Evolutionary conservation across 2,888 invertebrate genomes (phyloP).

Genomic region (Zootermopsis nevadensis): DNA sequence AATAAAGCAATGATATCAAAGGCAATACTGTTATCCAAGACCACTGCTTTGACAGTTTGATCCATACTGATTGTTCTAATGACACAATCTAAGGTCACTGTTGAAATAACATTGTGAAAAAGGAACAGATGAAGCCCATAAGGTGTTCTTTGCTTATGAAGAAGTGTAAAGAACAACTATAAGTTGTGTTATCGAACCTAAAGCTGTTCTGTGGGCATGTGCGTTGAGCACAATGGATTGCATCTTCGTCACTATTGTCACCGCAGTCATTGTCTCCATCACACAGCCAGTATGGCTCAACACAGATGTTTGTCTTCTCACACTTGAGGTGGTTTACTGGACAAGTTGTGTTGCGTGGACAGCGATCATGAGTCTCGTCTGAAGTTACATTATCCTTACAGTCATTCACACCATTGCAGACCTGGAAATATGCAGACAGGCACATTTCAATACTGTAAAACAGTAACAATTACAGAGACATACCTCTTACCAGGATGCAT

Average conservation of each 20-base stretch:
- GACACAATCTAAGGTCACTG: no score
- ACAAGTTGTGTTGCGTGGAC: constrained; percentile 89
- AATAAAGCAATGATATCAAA: no score
- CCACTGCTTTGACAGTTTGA: no score
- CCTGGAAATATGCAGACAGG: constrained; percentile 59
- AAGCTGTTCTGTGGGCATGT: constrained; percentile 93
- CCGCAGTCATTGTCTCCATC: constrained; percentile 98
- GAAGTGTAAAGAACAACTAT: no score
- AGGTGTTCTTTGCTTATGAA: no score
- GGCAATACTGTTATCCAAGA: no score
- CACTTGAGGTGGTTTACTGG: constrained; percentile 91
- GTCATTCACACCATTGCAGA: constrained; percentile 92
- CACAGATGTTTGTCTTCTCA: constrained; percentile 94
- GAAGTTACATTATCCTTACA: constrained; percentile 93
- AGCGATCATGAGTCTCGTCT: constrained; percentile 90
- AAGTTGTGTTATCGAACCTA: constrained; percentile 60
- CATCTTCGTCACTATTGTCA: constrained; percentile 93
- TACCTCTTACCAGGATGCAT: no score
- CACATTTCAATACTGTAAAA: no score
- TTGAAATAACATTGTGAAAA: no score
- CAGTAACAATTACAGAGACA: no score
- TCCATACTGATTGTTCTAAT: no score
- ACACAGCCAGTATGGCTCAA: constrained; percentile 97
- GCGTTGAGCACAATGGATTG: constrained; percentile 86
- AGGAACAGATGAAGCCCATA: no score